Base-by-base conservation (phyloP, 1,140 invertebrate genomes). In the Leucophenga varia region DNA sequence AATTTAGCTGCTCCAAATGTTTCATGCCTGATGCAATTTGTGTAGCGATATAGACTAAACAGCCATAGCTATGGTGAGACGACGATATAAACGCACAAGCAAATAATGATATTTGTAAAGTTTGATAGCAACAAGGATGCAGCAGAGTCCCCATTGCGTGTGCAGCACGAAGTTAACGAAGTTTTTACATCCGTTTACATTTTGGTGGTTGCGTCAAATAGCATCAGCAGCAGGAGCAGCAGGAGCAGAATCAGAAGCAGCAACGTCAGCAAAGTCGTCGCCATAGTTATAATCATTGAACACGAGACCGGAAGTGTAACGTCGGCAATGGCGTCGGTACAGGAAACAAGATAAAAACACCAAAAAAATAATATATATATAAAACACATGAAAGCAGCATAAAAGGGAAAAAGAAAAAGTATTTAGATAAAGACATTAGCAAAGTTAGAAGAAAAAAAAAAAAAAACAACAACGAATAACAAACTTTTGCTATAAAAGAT, bases 21-120 rank as follows among this genome's bases (percentile, higher is more conserved):
- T 90, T 90, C 89, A 91, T 91, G 46, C 88, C 90, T 50, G 86
- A 85, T 52, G 89, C 86, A 71, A 92, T 89, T 78, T 91, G 88
- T 49, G 84, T 84, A 35, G 85, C 86, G 75, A 90, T 86, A 64
- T 86, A 86, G 54, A 87, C 81, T 61, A 87, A 77, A 65, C 84
- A 85, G 39, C 85, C 84, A 70, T 86, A 83, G 76, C 84, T 89
- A 46, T 48, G 37, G 41, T 38, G n/a, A 36, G 42, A 28, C 16
- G 43, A 61, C 49, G 52, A 65, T 55, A 57, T 37, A 50, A 57
- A 42, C 59, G 50, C 59, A n/a, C n/a, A n/a, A n/a, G n/a, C 59
- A 64, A 68, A 65, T 65, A 54, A 68, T 57, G 63, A 22, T 40
- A 68, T 68, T 68, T 63, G 46, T 68, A 68, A 64, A 68, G 57